Evolutionary conservation across 2,113 vertebrate genomes (phyloP), one percentile per base, ranked within the genome.

Genomic region (Rhodinocichla rosea): DNA sequence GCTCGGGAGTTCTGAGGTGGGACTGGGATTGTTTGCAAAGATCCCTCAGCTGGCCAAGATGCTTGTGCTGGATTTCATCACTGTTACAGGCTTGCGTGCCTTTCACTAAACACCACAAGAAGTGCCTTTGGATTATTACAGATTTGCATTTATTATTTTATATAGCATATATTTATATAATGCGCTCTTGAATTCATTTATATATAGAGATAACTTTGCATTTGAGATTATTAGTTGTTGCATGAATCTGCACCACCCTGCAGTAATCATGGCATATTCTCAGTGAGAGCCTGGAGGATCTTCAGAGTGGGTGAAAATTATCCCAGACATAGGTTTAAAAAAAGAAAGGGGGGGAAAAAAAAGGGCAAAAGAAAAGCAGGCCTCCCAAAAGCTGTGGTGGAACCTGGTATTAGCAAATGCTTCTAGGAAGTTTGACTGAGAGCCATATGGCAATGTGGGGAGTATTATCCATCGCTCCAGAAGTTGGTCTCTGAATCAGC

Each of bases 371-470:
- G 92, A n/a, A 89, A 94, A 89, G 50, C 90, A 91, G 88, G 94
- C 90, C 92, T 96, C 92, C 88, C 93, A 90, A 94, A 95, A 87
- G 80, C 94, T 96, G 92, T 89, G 88, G 92, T 90, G 87, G 92
- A 96, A 82, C 69, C 90, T 14, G 1, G 77, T 90, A 84, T 96
- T 95, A 95, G 94, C 86, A 92, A 95, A 96, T 92, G 90, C 88
- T 96, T 96, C 93, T 94, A 95, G 95, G 95, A 96, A 95, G 86
- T 96, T 97, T 96, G 93, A 95, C 94, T 89, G 93, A 87, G 88
- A 93, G 94, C 96, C 95, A 96, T 96, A 96, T 96, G 95, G 95
- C 94, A 94, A 83, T 94, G 92, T 87, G 95, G 95, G 94, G 93
- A 95, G 83, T 94, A 96, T 96, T 94, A 94, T 92, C 94, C 94